Percentiles rank a stretch among this genome's conserved stretches.
These are phyloP conservation scores for Terrapene triunguis DNA, from an alignment of 2,113 vertebrate species.

Conservation along the genomic window DNA sequence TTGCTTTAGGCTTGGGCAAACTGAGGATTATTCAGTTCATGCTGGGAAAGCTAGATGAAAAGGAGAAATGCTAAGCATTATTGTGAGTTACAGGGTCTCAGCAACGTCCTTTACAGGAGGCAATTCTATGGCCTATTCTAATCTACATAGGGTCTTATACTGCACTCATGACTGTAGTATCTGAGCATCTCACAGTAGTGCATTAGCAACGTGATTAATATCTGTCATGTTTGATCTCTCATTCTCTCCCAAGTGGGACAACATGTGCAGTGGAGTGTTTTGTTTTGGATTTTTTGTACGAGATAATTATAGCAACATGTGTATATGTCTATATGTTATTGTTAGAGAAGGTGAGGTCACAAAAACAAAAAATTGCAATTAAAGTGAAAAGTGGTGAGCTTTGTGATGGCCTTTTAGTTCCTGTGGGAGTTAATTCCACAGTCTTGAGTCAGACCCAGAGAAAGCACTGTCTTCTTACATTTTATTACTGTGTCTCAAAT, in stretches of 20 bases:
- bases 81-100: not conserved
- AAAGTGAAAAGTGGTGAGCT: not conserved
- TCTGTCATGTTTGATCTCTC: not conserved
- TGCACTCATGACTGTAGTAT: not conserved
- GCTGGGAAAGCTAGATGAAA: not conserved
- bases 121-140: not conserved
- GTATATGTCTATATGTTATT: not conserved
- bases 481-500: not conserved
- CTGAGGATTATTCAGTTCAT: not conserved
- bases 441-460: not conserved
- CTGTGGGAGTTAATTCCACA: not conserved
- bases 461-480: not conserved
- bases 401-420: not conserved
- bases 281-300: not conserved
- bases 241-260: not conserved
- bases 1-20: not conserved
- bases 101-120: not conserved
- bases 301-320: not conserved
- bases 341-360: not conserved
- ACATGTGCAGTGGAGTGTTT: not conserved
- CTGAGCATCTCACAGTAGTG: not conserved
- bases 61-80: not conserved
- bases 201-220: not conserved
- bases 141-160: not conserved
- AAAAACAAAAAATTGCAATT: not conserved